phyloP scores from a whole-genome alignment of 92 coral and sea anemone genomes.

The Phenganax subtilis region DNA sequence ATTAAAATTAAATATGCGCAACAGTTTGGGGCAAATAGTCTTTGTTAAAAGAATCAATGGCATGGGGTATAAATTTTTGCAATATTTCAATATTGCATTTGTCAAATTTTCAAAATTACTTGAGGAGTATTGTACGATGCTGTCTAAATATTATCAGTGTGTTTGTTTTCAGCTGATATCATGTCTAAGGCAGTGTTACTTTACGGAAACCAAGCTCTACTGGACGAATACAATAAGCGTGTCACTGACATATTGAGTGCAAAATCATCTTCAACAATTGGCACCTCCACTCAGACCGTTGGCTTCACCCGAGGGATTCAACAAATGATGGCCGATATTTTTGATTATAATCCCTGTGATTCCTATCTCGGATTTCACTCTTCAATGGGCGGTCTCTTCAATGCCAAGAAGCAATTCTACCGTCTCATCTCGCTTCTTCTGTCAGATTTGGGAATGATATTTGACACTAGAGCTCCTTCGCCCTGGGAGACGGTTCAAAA shows the following conservation, averaged over 20 bases:
- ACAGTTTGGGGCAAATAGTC: no score
- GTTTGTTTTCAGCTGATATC: constrained; percentile 13
- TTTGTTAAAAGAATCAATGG: no score
- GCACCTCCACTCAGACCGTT: background rate
- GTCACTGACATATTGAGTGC: constrained; percentile 23
- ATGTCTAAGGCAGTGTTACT: constrained; percentile 20
- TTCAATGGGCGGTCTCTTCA: background rate
- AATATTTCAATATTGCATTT: background rate
- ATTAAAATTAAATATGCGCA: no score
- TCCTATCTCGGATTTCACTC: background rate
- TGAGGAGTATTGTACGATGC: background rate
- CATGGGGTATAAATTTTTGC: no score
- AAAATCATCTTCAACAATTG: background rate
- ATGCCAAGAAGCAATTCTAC: constrained; percentile 22
- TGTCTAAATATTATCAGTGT: background rate
- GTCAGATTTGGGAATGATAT: constrained; percentile 24
- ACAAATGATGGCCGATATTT: constrained; percentile 1
- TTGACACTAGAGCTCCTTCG: constrained; percentile 18
- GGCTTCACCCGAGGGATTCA: constrained; percentile 29
- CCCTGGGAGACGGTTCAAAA: background rate
- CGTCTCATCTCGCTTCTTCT: constrained; percentile 38
- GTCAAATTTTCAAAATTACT: background rate
- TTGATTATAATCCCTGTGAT: background rate
- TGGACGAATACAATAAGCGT: constrained; percentile 24
- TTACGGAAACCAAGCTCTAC: constrained; percentile 11